Evolutionary conservation across 1,140 invertebrate species (phyloP), one percentile per base, ranked within the genome.

Genomic region (Sminthurinus signatus): DNA sequence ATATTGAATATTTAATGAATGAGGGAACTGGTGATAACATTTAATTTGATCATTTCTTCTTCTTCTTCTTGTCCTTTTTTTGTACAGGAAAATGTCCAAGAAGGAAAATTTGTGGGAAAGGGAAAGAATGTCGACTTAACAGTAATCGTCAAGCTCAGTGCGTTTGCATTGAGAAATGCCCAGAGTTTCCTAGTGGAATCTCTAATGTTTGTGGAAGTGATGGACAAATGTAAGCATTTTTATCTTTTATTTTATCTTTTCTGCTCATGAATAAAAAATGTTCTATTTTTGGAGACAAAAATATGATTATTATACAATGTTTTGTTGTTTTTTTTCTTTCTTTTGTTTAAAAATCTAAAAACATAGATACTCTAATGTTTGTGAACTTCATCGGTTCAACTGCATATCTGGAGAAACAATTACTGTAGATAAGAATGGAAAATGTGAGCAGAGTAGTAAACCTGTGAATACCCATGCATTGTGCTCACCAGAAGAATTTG

Each of bases 401-500:
- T 43, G 60, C 64, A 28, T 69, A 59, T 54, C 29, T 63, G 48
- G 54, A 25, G 44, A 69, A 62, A 57, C 8, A 36, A 23, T 56
- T 3, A 4, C 54, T 12, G 31, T 23, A n/a, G 54, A 56, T 14
- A 21, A 8, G 2, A 10, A 42, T 36, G 32, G 15, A 36, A 36
- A 36, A 36, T 36, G 5, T 36, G 32, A 36, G 44, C 36, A 58
- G 48, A 66, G 36, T 31, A 5, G 32, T 36, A 5, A 8, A 8
- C 32, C 5, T 60, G n/a, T 19, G 23, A 32, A 48, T 36, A 56
- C 51, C 57, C 65, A 63, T 64, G 78, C 31, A 14, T 77, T 80
- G 36, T 86, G 84, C 73, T 79, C 83, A n/a, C 78, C 83, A 63
- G 82, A 85, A 66, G 82, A 84, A 75, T 86, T 85, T 73, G 84